Conservation (phyloP, 2,888 invertebrate species). For the Hypsopygia costalis region DNA sequence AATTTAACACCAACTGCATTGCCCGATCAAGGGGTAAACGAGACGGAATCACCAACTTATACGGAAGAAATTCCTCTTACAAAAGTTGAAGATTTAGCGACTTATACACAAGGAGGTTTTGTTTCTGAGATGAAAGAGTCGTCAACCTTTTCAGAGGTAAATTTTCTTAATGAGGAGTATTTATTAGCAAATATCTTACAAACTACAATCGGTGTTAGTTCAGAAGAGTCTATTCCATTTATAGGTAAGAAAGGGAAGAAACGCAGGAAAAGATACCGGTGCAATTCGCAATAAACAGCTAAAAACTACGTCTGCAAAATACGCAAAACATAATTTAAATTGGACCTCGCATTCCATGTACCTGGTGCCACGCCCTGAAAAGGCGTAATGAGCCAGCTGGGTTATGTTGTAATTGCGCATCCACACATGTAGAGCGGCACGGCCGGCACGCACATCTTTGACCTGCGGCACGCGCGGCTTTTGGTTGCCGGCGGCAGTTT, state of each 20-base stretch:
- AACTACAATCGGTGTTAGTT: background rate
- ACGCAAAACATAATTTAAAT: too few species aligned
- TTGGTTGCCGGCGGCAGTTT: conserved; percentile 21
- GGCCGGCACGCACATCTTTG: conserved; percentile 3
- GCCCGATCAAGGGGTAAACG: background rate
- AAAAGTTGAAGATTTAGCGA: background rate
- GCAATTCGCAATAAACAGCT: background rate
- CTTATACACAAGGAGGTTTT: background rate
- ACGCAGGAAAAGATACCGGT: background rate
- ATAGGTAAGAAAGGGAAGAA: background rate
- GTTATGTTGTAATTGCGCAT: too few species aligned
- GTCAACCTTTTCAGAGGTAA: background rate
- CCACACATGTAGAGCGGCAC: too few species aligned
- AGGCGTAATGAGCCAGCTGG: too few species aligned
- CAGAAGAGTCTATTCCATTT: background rate
- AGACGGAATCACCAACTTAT: background rate
- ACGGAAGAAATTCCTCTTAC: background rate
- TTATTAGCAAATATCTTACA: background rate
- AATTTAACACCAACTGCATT: background rate
- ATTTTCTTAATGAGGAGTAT: background rate
- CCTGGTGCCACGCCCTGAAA: too few species aligned
- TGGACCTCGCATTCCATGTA: too few species aligned
- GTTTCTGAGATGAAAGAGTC: background rate
- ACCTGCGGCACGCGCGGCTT: conserved; percentile 19
- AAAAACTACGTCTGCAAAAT: too few species aligned